Base-by-base conservation (phyloP, 2,113 vertebrate species). In the Oncorhynchus kisutch region DNA sequence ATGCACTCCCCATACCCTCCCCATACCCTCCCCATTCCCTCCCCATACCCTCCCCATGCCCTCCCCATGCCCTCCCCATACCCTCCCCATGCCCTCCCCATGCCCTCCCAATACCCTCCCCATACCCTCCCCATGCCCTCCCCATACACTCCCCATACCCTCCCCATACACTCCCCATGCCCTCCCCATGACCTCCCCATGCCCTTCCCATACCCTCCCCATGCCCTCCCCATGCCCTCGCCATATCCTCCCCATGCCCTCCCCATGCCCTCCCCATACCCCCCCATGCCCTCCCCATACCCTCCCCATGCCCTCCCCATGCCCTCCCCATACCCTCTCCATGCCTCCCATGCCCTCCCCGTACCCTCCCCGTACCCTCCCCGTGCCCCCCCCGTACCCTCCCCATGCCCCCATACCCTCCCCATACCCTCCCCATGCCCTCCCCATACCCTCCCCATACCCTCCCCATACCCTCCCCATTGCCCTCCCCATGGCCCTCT, bases 361-460 rank as follows among this genome's bases (percentile, higher is more conserved):
- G 70, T 39, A 34, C 54, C 72, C 82, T 84, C 82, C 81, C 83
- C n/a, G 70, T 27, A 0, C 27, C 27, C 27, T 27, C 27, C 76
- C 51, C 25, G 29, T 8, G 0, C 20, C 48, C 14, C 64, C 39
- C 34, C 3, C 49, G 3, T 66, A 34, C 4, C 59, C 22, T 24
- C 24, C 24, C 24, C 24, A 24, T 24, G n/a, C n/a, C n/a, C n/a
- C n/a, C n/a, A n/a, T n/a, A n/a, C n/a, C n/a, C n/a, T n/a, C n/a
- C 24, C 24, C 24, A n/a, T n/a, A n/a, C 54, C 72, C 82, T 84
- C 82, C 87, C 81, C 83, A 71, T 39, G 31, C 54, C 72, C 82
- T 84, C 82, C 87, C 81, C n/a, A n/a, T n/a, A n/a, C 54, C 72
- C 82, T 84, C 82, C 87, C 81, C 83, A 71, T 39, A 7, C 34